Conservation (phyloP, 2,797 vertebrate species). For the Cynopterus sphinx region DNA sequence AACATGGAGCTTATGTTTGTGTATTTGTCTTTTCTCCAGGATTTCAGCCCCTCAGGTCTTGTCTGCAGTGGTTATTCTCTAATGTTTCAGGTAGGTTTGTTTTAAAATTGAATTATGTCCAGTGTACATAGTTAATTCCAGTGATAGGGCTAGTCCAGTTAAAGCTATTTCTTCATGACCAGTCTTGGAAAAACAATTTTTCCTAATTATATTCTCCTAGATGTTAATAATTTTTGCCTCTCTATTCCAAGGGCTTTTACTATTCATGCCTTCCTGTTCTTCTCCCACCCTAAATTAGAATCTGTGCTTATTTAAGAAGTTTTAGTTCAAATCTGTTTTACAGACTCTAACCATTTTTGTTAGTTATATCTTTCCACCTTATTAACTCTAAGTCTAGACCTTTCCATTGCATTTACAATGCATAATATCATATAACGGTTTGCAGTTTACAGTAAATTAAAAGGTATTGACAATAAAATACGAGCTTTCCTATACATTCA, state of each 20-base stretch:
- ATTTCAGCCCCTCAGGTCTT: neutral
- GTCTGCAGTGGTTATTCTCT: neutral
- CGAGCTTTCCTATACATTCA: neutral
- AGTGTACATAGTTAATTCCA: neutral
- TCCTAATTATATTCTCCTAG: neutral
- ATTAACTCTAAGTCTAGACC: neutral
- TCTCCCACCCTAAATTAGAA: neutral
- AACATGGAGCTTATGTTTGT: neutral
- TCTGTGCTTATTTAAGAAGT: neutral
- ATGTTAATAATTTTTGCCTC: neutral
- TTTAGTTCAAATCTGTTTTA: neutral
- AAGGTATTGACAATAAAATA: neutral
- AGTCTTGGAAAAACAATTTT: neutral
- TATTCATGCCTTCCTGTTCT: neutral
- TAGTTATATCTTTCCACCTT: neutral
- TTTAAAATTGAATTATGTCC: neutral
- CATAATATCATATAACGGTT: neutral
- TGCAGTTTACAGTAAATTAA: neutral
- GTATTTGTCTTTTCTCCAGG: neutral
- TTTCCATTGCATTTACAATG: neutral
- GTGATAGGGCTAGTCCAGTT: neutral
- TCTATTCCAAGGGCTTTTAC: neutral
- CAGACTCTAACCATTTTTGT: neutral
- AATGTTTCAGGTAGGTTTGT: neutral
- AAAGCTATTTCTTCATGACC: neutral